Evolutionary conservation across 1,140 invertebrate genomes (phyloP), one percentile per base, ranked within the genome.

Genomic region (Parasteatoda tepidariorum): DNA sequence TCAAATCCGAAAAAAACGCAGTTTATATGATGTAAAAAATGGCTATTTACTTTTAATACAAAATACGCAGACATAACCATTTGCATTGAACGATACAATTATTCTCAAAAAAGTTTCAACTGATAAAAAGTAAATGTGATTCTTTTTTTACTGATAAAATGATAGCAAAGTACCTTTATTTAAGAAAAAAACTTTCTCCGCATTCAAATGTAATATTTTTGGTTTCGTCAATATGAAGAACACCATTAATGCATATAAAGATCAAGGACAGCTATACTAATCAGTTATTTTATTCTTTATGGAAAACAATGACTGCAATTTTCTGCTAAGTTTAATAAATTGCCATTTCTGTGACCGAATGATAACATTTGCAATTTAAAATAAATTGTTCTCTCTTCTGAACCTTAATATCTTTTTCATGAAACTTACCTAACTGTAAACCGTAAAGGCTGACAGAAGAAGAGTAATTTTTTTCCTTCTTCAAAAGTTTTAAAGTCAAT

Each of bases 291-390:
- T 48, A 38, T 66, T 61, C 18, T 66, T 78, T 78, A 78, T 66
- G 34, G n/a, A 66, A 78, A 66, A 78, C 38, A 61, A 30, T 28
- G 34, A 66, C 34, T 34, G 61, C 61, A 61, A 66, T 78, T 78
- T 78, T 48, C 74, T 78, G 74, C 74, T 81, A 81, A 68, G 64
- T 81, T 81, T 81, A 81, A 81, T 81, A 81, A 81, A 81, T 81
- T 81, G 66, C 70, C 76, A 68, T 81, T 70, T 48, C 64, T 66
- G 76, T 68, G 62, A 68, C 57, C 55, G 64, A 68, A 67, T 81
- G 64, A 70, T 81, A 81, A 81, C 76, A 81, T 81, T 81, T 81
- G 76, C 76, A 81, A 81, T 81, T 81, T 81, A 81, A 81, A 81
- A 70, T 81, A 70, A 81, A 81, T 81, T 62, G 66, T 70, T 61